Evolutionary conservation across 2,113 vertebrate genomes (phyloP).

Genomic region (Ancistrus triradiatus): DNA sequence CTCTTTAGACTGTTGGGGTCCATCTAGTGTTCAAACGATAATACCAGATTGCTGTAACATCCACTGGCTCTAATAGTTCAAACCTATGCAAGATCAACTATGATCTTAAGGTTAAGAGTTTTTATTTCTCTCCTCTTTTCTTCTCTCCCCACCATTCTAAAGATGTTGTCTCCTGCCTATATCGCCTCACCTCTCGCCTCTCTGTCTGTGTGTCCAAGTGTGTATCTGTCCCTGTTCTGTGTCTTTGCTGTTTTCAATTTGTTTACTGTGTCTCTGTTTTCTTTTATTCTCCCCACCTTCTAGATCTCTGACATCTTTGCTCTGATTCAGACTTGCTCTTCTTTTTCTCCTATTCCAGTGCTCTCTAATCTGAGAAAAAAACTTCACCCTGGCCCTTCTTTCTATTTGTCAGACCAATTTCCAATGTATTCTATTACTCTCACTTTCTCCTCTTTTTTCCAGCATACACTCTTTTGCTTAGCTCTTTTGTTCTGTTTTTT

Average conservation of each 20-base stretch:
- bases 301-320: constrained; percentile 32
- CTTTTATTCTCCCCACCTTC: constrained; percentile 42
- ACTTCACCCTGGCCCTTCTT: constrained; percentile 52
- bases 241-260: constrained; percentile 32
- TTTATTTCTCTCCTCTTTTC: constrained; percentile 13
- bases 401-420: constrained; percentile 55
- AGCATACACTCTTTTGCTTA: constrained; percentile 55
- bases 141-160: constrained; percentile 42
- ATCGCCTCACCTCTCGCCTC: neutral
- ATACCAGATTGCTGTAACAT: neutral
- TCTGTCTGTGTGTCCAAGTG: constrained; percentile 10
- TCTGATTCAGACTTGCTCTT: constrained; percentile 23
- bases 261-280: constrained; percentile 45
- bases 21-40: neutral
- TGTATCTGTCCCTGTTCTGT: constrained; percentile 28
- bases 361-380: constrained; percentile 42
- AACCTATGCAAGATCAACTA: too few species aligned
- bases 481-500: constrained; percentile 57
- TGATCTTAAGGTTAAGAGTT: neutral
- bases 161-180: constrained; percentile 17
- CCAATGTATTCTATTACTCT: constrained; percentile 56
- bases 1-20: constrained; percentile 38
- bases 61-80: neutral
- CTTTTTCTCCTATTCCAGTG: constrained; percentile 47
- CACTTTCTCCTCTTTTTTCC: constrained; percentile 56